Percentiles rank a stretch among this genome's conserved stretches.
Conservation (phyloP, 2,113 vertebrate species). For the Ceuthmochares aereus region DNA sequence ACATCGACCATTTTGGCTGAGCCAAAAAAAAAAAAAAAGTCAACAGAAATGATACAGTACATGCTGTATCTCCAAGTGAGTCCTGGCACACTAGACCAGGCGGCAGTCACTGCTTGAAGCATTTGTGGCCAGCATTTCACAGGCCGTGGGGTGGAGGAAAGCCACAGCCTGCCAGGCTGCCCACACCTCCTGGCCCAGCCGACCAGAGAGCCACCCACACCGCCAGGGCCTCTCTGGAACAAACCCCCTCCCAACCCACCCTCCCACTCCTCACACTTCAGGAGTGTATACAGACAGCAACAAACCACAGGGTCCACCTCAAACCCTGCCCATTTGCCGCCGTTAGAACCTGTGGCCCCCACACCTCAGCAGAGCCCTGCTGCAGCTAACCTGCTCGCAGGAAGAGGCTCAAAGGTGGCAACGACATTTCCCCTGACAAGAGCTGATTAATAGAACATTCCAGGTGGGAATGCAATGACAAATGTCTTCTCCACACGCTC, state of each 20-base stretch:
- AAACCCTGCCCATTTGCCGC: rapidly evolving
- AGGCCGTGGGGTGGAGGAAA: rapidly evolving
- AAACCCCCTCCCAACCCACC: neutral
- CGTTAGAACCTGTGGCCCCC: rapidly evolving
- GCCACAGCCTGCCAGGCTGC: neutral
- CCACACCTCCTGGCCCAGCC: rapidly evolving
- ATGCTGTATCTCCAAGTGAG: neutral
- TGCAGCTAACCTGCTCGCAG: rapidly evolving
- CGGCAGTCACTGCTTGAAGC: neutral
- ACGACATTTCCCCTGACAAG: neutral
- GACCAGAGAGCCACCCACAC: neutral
- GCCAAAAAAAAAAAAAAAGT: neutral
- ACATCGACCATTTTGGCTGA: neutral
- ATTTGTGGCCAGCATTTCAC: neutral
- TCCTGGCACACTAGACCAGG: rapidly evolving
- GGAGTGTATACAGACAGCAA: neutral
- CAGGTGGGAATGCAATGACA: neutral
- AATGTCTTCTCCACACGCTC: neutral
- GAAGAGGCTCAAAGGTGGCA: neutral
- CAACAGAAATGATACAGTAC: neutral
- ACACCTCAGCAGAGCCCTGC: rapidly evolving
- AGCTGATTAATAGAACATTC: neutral
- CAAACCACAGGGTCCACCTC: rapidly evolving
- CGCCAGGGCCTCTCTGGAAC: rapidly evolving
- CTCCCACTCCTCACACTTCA: neutral